Percentiles rank a stretch among this genome's conserved stretches.
phyloP scores from a whole-genome alignment of 2,797 vertebrate species.

The Luscinia megarhynchos region DNA sequence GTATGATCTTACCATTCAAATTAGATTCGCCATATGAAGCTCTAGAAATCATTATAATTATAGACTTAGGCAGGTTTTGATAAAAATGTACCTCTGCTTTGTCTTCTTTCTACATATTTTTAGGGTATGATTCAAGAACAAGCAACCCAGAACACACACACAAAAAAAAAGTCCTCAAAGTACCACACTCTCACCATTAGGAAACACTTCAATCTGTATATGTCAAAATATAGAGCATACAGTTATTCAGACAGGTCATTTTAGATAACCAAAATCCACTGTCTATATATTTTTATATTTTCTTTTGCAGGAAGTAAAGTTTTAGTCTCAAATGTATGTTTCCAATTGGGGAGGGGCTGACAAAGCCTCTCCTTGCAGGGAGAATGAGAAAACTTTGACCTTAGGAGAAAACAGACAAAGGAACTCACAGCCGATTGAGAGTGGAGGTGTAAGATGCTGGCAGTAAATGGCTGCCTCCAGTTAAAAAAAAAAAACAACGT shows the following conservation, averaged over 20 bases:
- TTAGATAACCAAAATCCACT: background rate
- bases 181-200: background rate
- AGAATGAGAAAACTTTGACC: background rate
- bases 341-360: background rate
- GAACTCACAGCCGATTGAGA: background rate
- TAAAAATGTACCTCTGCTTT: background rate
- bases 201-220: background rate
- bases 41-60: background rate
- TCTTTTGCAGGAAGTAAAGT: background rate
- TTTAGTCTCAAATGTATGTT: background rate
- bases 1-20: background rate
- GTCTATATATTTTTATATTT: background rate
- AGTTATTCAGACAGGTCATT: background rate
- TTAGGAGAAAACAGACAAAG: background rate
- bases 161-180: background rate
- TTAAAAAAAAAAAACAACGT: background rate
- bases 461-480: background rate
- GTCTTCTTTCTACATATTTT: background rate
- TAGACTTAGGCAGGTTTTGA: background rate
- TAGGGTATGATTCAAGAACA: background rate
- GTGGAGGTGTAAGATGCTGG: background rate
- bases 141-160: background rate
- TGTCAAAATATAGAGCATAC: background rate
- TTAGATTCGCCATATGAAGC: background rate
- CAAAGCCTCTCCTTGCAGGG: background rate